Evolutionary conservation across 30 jellyfish, hydroid and myxozoan genomes (phyloP), one percentile per base, ranked within the genome.

Genomic region (Aurelia sp.): DNA sequence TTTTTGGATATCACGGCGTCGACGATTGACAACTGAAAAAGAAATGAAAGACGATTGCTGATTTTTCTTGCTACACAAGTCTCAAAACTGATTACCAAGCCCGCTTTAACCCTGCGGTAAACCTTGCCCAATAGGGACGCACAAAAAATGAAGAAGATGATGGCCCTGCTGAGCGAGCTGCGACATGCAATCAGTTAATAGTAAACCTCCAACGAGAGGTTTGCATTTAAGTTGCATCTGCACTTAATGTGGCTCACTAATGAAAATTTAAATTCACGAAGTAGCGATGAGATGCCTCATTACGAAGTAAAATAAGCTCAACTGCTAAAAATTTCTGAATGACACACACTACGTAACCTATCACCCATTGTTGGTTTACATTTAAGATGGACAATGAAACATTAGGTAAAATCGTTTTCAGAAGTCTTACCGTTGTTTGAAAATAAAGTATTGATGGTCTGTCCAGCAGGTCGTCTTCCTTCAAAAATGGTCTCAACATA

Each of bases 401-500:
- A 12, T 78, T 44, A 16, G 16, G 15, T 5, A 5, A 7, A 44
- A 44, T 44, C 15, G 0, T 44, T 4, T 44, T 7, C 55, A 44
- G 55, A 44, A 60, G 44, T 11, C 88, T 24, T 64, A 86, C 89
- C 89, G 20, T 65, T 66, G 19, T 18, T 13, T 13, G 82, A 13
- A 60, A 88, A 63, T 58, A 67, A 24, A 38, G 82, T 27, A 17
- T 21, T 13, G 58, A 87, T 33, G 21, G 81, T 87, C 80, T 76
- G 85, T 24, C 86, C 86, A 2, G 87, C 63, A 35, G 84, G 67
- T 27, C 85, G 24, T 66, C 73, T 61, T 31, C 91, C 83, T 59
- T 78, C 97, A 33, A 88, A 73, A 62, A 78, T 69, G 2, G 87
- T 59, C 57, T 88, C 88, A 16, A 88, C 78, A 64, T 72, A 71